phyloP scores from a whole-genome alignment of 2,888 invertebrate species.

The Drosophila tripunctata region DNA sequence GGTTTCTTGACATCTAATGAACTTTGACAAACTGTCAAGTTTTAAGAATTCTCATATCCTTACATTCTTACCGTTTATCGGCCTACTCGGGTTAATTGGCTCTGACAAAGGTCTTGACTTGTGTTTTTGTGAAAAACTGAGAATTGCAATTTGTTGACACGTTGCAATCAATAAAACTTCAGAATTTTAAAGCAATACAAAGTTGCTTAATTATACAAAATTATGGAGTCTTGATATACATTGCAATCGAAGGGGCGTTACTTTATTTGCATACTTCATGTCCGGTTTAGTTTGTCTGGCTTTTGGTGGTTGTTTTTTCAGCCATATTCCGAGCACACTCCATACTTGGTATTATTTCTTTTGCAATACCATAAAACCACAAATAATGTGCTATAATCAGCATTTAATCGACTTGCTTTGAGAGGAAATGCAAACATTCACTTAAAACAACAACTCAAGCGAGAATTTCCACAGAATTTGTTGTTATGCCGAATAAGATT shows the following conservation, averaged over 20 bases:
- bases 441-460: neutral
- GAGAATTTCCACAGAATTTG: constrained; percentile 26
- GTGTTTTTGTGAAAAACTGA: constrained; percentile 5
- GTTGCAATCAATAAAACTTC: constrained; percentile 14
- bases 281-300: constrained; percentile 27
- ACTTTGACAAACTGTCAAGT: constrained; percentile 65
- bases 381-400: constrained; percentile 63
- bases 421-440: constrained; percentile 17
- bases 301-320: constrained; percentile 21
- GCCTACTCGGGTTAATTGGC: constrained; percentile 63
- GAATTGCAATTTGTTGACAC: constrained; percentile 53
- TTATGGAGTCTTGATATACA: constrained; percentile 22
- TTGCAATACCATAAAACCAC: constrained; percentile 34
- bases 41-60: neutral
- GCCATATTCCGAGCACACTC: constrained; percentile 22
- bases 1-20: constrained; percentile 46
- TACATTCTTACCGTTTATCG: constrained; percentile 26
- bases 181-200: neutral
- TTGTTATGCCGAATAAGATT: neutral
- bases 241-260: constrained; percentile 34
- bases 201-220: constrained; percentile 46
- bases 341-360: constrained; percentile 49
- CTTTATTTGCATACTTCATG: constrained; percentile 43
- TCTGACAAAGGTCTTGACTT: constrained; percentile 73
- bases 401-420: constrained; percentile 46